Base-by-base conservation (phyloP, 2,797 vertebrate species). In the Chaetophractus vellerosus region DNA sequence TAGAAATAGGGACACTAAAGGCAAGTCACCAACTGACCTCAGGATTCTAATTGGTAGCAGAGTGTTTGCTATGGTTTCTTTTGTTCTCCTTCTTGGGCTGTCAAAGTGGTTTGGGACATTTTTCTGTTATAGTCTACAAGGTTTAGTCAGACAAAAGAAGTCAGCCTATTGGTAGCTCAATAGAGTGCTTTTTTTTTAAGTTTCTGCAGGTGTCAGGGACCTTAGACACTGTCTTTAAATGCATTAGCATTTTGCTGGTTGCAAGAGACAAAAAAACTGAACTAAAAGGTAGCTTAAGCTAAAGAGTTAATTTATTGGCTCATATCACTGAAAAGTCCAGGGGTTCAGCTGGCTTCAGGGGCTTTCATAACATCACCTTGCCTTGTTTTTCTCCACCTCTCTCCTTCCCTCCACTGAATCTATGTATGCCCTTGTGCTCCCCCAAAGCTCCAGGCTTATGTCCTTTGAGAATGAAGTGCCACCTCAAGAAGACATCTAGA, bases 261-360 rank as follows among this genome's bases (percentile, higher is more conserved):
- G n/a, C n/a, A 61, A 69, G 41, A 91, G 38, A 89, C 18, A 79
- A 45, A 94, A 94, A 92, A 92, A 86, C 31, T 26, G 48, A 96
- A 88, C 26, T 24, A 16, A 79, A 75, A 92, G 48, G 21, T 41
- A 95, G 23, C 41, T 74, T 69, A 76, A 90, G 45, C 26, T 38
- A 64, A 91, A 59, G 59, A 15, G 10, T 45, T 36, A 90, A 31
- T 38, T 12, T 72, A 41, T 6, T 52, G 31, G 31, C 23, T 55
- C 52, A 10, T 33, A 12, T 38, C 50, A 63, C 38, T 86, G 55
- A 86, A 94, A 86, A 94, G 6, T 31, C 50, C 52, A 80, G 2
- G 23, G 1, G 57, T 33, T 45, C 26, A 26, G 59, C 36, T 45
- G 1, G 19, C 50, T 79, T 64, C 6, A 0, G 7, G 41, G 57